These are phyloP conservation scores for Phoxinus phoxinus DNA, from an alignment of 2,113 vertebrate genomes.

Conservation along the genomic window DNA sequence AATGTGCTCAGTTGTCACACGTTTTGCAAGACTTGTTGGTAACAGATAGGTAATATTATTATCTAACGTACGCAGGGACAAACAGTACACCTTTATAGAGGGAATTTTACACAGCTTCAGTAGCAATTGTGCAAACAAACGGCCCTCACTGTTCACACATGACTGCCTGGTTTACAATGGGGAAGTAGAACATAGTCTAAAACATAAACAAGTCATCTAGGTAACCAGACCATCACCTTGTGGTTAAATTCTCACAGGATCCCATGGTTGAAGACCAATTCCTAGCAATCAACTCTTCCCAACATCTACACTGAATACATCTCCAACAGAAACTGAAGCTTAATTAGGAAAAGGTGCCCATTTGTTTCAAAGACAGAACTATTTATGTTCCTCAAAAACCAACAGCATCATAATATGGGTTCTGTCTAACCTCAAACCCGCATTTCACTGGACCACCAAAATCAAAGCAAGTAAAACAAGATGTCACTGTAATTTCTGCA, in stretches of 20 bases:
- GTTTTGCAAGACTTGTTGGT: not conserved
- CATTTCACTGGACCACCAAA: not conserved
- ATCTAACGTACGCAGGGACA: not conserved
- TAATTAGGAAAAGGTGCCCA: not conserved
- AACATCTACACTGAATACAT: not conserved
- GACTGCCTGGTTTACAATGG: conserved; percentile 17
- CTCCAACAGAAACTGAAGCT: not conserved
- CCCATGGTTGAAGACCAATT: not conserved
- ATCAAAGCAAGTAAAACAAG: conserved; percentile 27
- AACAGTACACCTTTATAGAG: not conserved
- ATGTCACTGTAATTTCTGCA: not conserved
- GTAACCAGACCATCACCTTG: not conserved
- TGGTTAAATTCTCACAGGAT: not conserved
- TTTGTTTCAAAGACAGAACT: not conserved
- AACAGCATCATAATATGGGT: not conserved
- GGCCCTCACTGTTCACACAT: not conserved
- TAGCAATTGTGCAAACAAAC: conserved; percentile 6
- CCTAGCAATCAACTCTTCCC: not conserved
- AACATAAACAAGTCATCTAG: not conserved
- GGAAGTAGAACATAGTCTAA: not conserved
- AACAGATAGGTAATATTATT: not conserved
- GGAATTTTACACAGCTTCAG: not conserved
- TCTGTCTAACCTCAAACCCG: not conserved
- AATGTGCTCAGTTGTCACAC: not conserved
- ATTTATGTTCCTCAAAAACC: not conserved